Percentiles rank a stretch among this genome's conserved stretches.
phyloP scores from a whole-genome alignment of 2,888 invertebrate species.

The Lissonota sp. region DNA sequence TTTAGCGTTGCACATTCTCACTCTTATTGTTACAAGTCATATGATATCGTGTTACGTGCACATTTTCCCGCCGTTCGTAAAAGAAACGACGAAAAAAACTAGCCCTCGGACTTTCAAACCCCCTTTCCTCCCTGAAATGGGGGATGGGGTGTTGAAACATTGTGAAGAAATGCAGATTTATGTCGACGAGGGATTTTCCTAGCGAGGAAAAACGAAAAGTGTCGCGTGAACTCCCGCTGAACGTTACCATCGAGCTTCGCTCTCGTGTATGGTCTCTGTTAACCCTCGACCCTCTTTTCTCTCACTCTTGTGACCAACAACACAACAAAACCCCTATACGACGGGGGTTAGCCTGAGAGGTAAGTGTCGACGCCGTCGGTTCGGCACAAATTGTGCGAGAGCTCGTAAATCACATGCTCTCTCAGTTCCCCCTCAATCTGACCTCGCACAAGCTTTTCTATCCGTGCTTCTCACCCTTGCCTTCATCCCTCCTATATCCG shows the following conservation, averaged over 20 bases:
- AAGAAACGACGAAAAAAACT: neutral
- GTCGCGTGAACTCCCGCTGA: slow-evolving; percentile 40
- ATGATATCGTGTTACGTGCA: slow-evolving; percentile 5
- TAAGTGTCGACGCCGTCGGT: slow-evolving; percentile 57
- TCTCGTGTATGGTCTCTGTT: slow-evolving; percentile 1
- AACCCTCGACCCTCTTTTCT: neutral
- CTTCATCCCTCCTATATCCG: neutral
- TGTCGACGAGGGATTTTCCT: slow-evolving; percentile 37
- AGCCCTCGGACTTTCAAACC: slow-evolving; percentile 6
- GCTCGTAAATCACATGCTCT: slow-evolving; percentile 61
- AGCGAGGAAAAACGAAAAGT: slow-evolving; percentile 25
- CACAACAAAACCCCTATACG: slow-evolving; percentile 1
- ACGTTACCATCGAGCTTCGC: slow-evolving; percentile 2
- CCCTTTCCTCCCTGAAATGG: slow-evolving; percentile 4
- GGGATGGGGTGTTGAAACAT: neutral
- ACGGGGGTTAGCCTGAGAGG: slow-evolving; percentile 30
- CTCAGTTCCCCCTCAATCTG: neutral
- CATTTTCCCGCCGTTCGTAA: slow-evolving; percentile 9
- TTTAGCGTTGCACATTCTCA: neutral
- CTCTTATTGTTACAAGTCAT: slow-evolving; percentile 21
- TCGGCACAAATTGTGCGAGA: slow-evolving; percentile 62
- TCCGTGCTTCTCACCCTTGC: slow-evolving; percentile 31
- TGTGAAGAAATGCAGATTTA: slow-evolving; percentile 64
- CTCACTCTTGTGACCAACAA: slow-evolving; percentile 29
- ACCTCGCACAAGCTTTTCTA: slow-evolving; percentile 50